These are phyloP conservation scores for Limanda limanda DNA, from an alignment of 2,113 vertebrate species.

Conservation along the genomic window DNA sequence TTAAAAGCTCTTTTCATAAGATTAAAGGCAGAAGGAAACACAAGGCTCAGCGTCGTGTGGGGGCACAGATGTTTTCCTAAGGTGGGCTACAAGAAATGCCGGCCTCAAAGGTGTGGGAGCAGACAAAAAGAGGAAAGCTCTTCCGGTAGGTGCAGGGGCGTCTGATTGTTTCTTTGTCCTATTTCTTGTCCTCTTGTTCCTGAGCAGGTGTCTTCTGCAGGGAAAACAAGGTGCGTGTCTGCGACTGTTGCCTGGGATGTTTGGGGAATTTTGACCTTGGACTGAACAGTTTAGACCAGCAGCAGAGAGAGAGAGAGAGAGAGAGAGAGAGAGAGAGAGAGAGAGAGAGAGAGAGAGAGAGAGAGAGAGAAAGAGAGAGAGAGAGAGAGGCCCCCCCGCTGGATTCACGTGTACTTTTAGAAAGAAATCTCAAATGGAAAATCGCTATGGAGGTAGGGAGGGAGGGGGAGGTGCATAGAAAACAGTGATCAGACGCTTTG, in stretches of 20 bases:
- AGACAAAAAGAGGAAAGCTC: conserved; percentile 58
- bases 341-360: no score
- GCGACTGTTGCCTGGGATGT: conserved; percentile 3
- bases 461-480: background rate
- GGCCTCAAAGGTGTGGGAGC: conserved; percentile 67
- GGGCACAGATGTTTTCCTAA: conserved; percentile 85
- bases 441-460: background rate
- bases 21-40: conserved; percentile 81
- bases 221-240: conserved; percentile 36
- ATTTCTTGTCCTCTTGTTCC: conserved; percentile 42
- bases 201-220: conserved; percentile 43
- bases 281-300: conserved; percentile 15
- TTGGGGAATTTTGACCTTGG: conserved; percentile 40
- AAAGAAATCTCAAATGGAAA: conserved; percentile 11
- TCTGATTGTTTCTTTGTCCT: conserved; percentile 44
- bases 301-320: background rate
- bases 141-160: conserved; percentile 48
- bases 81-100: conserved; percentile 78
- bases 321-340: no score
- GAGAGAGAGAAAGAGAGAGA: no score
- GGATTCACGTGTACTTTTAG: conserved; percentile 6
- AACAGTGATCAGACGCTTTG: conserved; percentile 16
- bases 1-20: conserved; percentile 82
- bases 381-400: background rate
- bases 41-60: conserved; percentile 77